A percentile compares a stretch with the other conserved stretches of the same genome.
phyloP scores from a whole-genome alignment of 2,888 invertebrate species.

The Teinopalpus imperialis region DNA sequence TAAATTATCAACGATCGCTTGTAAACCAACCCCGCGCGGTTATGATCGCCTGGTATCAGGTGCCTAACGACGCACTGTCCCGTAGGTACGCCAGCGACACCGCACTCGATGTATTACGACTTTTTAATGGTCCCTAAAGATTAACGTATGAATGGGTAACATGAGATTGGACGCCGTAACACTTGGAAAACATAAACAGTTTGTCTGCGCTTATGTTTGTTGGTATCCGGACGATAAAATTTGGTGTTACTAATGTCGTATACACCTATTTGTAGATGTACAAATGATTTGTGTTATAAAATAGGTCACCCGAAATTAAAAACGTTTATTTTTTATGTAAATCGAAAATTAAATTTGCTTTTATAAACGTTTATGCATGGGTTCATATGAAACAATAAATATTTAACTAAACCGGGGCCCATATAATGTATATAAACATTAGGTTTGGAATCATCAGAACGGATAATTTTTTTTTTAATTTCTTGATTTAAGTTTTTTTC shows the following conservation, averaged over 20 bases:
- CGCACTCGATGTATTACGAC: constrained; percentile 62
- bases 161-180: constrained; percentile 60
- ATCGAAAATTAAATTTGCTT: no score
- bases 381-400: no score
- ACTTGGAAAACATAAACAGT: constrained; percentile 71
- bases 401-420: no score
- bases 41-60: constrained; percentile 73
- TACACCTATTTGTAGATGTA: constrained; percentile 27
- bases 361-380: no score
- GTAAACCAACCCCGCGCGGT: constrained; percentile 46
- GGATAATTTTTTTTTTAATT: no score
- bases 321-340: no score
- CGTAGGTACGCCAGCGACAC: constrained; percentile 63
- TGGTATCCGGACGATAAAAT: constrained; percentile 61
- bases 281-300: background rate
- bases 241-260: constrained; percentile 58
- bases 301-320: no score
- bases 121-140: constrained; percentile 75
- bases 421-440: no score
- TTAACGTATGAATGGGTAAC: constrained; percentile 77
- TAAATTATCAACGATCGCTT: constrained; percentile 45
- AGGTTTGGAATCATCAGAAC: no score
- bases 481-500: no score
- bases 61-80: constrained; percentile 78
- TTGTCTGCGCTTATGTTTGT: constrained; percentile 50